These are phyloP conservation scores for Holothuria leucospilota DNA, from an alignment of 53 echinoderm and acorn worm species.

Conservation along the genomic window DNA sequence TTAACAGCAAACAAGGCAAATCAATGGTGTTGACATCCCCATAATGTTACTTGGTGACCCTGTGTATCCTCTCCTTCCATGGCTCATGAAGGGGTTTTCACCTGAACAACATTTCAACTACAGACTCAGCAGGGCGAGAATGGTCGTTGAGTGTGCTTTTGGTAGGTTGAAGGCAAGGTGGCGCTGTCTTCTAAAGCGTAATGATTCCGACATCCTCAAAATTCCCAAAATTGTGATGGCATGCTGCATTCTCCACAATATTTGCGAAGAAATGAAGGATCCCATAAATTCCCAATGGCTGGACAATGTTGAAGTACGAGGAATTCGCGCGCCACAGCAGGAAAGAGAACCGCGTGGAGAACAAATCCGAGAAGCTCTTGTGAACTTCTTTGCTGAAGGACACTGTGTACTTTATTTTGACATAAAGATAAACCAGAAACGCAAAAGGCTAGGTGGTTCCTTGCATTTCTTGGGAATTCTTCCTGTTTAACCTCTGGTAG, in stretches of 20 bases:
- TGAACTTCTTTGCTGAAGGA: no score
- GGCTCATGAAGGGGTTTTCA: slow-evolving; percentile 76
- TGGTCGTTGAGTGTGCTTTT: slow-evolving; percentile 72
- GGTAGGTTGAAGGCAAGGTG: slow-evolving; percentile 78
- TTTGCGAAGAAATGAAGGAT: slow-evolving; percentile 57
- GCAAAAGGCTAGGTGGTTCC: no score
- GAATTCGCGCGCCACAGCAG: neutral
- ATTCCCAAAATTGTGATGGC: slow-evolving; percentile 52
- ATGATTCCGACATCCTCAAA: slow-evolving; percentile 53
- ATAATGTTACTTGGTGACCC: slow-evolving; percentile 69
- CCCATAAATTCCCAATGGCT: no score
- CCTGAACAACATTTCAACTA: slow-evolving; percentile 59
- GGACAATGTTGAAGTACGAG: neutral
- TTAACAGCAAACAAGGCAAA: neutral
- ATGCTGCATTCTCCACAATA: slow-evolving; percentile 77
- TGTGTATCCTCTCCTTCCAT: slow-evolving; percentile 69
- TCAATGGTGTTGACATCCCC: slow-evolving; percentile 62
- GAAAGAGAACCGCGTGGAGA: neutral
- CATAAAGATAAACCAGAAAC: no score
- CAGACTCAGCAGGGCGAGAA: slow-evolving; percentile 62
- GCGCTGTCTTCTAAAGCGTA: slow-evolving; percentile 58
- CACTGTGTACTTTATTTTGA: no score
- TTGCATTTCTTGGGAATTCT: no score
- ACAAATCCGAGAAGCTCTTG: neutral
- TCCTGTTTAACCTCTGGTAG: no score